These are phyloP conservation scores for Notodonta dromedarius DNA, from an alignment of 2,888 invertebrate species.

Conservation along the genomic window DNA sequence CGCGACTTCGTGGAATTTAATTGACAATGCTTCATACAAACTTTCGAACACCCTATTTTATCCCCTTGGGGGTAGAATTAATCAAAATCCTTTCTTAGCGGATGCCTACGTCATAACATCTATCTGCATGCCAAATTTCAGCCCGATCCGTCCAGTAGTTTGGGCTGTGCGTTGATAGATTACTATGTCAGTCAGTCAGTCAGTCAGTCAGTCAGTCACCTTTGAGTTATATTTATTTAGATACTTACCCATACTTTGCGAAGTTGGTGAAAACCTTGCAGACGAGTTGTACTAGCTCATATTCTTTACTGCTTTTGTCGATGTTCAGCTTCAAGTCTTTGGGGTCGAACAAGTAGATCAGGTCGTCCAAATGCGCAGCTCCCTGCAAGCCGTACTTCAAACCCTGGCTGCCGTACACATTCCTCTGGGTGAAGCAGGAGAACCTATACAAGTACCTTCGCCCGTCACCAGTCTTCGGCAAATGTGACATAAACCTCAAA, in stretches of 20 bases:
- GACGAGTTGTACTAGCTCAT: conserved; percentile 51
- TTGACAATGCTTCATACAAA: too few relatives aligned
- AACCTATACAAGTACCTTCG: conserved; percentile 46
- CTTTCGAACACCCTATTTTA: too few relatives aligned
- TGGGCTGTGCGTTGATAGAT: too few relatives aligned
- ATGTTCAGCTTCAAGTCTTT: conserved; percentile 45
- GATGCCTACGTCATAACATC: too few relatives aligned
- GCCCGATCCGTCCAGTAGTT: too few relatives aligned
- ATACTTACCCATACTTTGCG: conserved; percentile 67
- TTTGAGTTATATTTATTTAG: too few relatives aligned
- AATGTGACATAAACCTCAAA: conserved; percentile 9
- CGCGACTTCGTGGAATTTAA: too few relatives aligned
- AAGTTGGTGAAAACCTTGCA: conserved; percentile 63
- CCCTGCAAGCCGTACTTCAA: conserved; percentile 50
- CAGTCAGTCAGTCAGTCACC: too few relatives aligned
- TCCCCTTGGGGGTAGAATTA: too few relatives aligned
- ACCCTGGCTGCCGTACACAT: conserved; percentile 46
- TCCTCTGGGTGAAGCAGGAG: conserved; percentile 53
- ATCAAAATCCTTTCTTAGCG: too few relatives aligned
- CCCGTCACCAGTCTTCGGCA: conserved; percentile 23
- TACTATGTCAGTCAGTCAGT: too few relatives aligned
- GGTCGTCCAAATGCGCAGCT: conserved; percentile 60
- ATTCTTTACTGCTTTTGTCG: conserved; percentile 47
- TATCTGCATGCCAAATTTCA: too few relatives aligned
- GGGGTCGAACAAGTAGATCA: conserved; percentile 59